phyloP scores from a whole-genome alignment of 2,797 vertebrate species.

The Lacerta viridis region DNA sequence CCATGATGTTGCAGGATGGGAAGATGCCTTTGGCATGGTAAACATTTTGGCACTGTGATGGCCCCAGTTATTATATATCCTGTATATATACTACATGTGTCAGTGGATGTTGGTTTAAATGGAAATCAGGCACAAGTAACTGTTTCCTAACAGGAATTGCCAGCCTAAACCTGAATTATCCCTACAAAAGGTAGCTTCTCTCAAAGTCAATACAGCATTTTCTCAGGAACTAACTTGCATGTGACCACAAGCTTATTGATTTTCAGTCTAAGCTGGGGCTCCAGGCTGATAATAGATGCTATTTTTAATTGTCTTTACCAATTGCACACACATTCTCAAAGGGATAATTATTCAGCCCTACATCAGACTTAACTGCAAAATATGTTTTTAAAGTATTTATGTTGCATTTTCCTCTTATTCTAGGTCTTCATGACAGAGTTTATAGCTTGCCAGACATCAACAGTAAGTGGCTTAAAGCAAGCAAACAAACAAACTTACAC shows the following conservation, averaged over 20 bases:
- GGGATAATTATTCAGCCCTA: background rate
- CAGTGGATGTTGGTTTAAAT: too few species aligned
- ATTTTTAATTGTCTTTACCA: conserved; percentile 8
- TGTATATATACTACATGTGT: background rate
- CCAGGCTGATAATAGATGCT: background rate
- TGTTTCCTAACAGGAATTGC: background rate
- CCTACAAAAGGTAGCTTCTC: too few species aligned
- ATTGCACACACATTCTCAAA: background rate
- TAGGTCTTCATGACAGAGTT: conserved; percentile 69
- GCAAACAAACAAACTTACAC: too few species aligned
- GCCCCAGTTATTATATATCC: too few species aligned
- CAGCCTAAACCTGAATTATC: background rate
- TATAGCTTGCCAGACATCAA: conserved; percentile 69
- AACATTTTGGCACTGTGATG: background rate
- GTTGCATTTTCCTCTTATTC: conserved; percentile 21
- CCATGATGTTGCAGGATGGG: background rate
- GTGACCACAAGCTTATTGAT: conserved; percentile 4
- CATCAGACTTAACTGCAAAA: background rate
- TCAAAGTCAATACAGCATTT: background rate
- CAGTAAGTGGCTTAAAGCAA: conserved; percentile 65
- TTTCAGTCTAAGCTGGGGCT: conserved; percentile 21
- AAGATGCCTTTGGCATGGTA: background rate
- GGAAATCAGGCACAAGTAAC: background rate
- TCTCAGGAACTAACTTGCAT: background rate
- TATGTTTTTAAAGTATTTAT: conserved; percentile 27